Conservation (phyloP, 2,113 vertebrate species). For the Mustela nigripes region DNA sequence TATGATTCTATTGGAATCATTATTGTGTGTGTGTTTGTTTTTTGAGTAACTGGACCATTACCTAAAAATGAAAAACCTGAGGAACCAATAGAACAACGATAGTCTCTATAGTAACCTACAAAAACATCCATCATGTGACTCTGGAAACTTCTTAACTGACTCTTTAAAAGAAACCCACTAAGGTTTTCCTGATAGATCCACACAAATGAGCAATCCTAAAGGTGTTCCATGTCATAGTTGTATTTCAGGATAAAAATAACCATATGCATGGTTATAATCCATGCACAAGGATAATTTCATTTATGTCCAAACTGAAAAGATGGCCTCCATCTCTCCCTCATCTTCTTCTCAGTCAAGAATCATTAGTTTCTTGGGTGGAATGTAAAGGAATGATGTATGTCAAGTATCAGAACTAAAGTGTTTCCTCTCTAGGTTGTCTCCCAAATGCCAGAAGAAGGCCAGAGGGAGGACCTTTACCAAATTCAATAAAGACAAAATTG, state of each 20-base stretch:
- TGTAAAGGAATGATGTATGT: neutral
- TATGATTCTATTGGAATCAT: neutral
- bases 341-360: constrained; percentile 30
- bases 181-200: neutral
- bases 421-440: neutral
- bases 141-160: neutral
- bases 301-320: neutral
- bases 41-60: neutral
- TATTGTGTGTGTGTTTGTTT: neutral
- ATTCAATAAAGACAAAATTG: constrained; percentile 15
- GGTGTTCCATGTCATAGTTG: neutral
- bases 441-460: neutral
- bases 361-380: neutral
- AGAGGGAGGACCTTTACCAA: neutral
- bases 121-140: neutral
- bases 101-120: neutral
- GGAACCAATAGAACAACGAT: neutral
- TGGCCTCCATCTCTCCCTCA: neutral
- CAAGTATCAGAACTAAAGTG: constrained; percentile 24
- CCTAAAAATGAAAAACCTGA: constrained; percentile 37
- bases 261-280: neutral
- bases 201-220: neutral
- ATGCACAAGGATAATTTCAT: neutral
- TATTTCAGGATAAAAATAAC: constrained; percentile 34
- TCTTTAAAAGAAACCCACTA: constrained; percentile 26